phyloP scores from a whole-genome alignment of 2,888 invertebrate genomes.

The Bruchidius siliquastri region DNA sequence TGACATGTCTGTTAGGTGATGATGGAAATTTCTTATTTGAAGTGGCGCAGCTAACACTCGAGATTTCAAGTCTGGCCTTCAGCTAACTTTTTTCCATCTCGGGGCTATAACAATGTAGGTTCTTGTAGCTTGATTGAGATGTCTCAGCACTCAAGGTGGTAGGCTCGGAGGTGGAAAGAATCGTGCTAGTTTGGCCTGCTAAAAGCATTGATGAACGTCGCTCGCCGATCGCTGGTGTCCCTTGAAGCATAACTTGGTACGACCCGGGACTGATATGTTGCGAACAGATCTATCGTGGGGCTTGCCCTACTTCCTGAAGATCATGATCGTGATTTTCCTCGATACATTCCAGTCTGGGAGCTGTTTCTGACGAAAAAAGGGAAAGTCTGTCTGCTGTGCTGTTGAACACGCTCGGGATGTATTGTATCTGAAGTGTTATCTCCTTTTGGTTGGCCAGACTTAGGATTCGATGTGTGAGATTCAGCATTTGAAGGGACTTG shows the following conservation, averaged over 20 bases:
- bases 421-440: conserved; percentile 1
- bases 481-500: conserved; percentile 4
- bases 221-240: conserved; percentile 13
- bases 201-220: conserved; percentile 19
- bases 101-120: conserved; percentile 26
- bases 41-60: conserved; percentile 29
- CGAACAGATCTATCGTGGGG: conserved; percentile 22
- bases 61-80: conserved; percentile 31
- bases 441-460: neutral
- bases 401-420: conserved; percentile 19
- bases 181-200: conserved; percentile 23
- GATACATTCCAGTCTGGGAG: conserved; percentile 20
- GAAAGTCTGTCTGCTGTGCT: conserved; percentile 24
- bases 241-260: conserved; percentile 16
- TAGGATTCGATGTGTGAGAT: conserved; percentile 4
- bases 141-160: conserved; percentile 19
- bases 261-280: conserved; percentile 14
- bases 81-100: conserved; percentile 28
- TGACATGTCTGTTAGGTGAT: conserved; percentile 13
- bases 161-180: conserved; percentile 32
- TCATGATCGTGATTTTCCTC: conserved; percentile 1
- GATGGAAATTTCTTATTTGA: conserved; percentile 15
- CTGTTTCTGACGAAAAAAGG: conserved; percentile 8
- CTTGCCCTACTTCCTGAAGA: conserved; percentile 20
- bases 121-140: conserved; percentile 25